Percentiles rank a stretch among this genome's conserved stretches.
Evolutionary conservation across 2,113 vertebrate species (phyloP).

Genomic region (Caranx melampygus): DNA sequence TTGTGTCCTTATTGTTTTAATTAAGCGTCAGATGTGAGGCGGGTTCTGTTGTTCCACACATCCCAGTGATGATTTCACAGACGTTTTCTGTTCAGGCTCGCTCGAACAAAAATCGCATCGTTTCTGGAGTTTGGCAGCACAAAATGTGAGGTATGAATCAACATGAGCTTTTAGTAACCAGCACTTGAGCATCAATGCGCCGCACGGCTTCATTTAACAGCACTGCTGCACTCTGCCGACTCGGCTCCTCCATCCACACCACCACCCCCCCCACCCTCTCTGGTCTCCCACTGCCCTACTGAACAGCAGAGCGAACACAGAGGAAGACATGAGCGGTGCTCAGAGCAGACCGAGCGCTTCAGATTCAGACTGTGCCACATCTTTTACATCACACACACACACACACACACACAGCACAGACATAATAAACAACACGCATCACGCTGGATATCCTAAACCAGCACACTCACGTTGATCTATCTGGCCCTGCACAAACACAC

Average conservation of each 20-base stretch:
- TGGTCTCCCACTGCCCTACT: conserved; percentile 69
- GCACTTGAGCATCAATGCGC: background rate
- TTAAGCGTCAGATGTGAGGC: conserved; percentile 43
- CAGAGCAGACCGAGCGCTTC: conserved; percentile 13
- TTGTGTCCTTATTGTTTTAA: conserved; percentile 22
- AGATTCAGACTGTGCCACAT: background rate
- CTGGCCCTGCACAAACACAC: background rate
- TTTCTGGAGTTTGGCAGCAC: background rate
- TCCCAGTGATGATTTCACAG: background rate
- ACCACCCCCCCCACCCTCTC: background rate
- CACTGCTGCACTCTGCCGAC: background rate
- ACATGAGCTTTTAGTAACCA: background rate
- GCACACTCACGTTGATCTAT: background rate
- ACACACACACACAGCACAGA: too few species aligned
- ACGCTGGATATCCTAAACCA: background rate
- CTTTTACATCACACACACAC: background rate
- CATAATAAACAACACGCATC: too few species aligned
- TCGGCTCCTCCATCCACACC: conserved; percentile 1
- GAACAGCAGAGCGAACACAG: conserved; percentile 48
- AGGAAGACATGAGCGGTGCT: conserved; percentile 22
- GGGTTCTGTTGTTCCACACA: conserved; percentile 1
- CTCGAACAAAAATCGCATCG: background rate
- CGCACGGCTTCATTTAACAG: conserved; percentile 2
- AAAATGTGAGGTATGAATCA: background rate
- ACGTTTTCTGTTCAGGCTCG: background rate